Percentiles rank a stretch among this genome's conserved stretches.
These are phyloP conservation scores for Dasypolia templi DNA, from an alignment of 2,888 invertebrate genomes.

Conservation along the genomic window DNA sequence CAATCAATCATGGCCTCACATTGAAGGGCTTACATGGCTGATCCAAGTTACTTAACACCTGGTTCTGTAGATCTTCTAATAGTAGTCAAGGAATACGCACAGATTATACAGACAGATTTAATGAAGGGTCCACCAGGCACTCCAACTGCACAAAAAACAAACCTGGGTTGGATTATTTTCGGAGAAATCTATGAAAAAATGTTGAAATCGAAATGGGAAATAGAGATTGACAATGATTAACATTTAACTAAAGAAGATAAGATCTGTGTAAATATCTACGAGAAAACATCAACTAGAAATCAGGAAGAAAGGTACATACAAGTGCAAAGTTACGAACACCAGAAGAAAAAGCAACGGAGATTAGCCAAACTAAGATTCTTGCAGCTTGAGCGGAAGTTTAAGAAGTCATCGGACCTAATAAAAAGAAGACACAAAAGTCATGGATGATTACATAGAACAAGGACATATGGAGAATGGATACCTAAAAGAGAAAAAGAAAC, in stretches of 20 bases:
- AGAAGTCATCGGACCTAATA: neutral
- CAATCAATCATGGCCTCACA: neutral
- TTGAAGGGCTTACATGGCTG: neutral
- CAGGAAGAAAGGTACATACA: neutral
- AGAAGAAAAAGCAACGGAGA: neutral
- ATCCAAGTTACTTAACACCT: conserved; percentile 4
- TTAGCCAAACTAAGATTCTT: conserved; percentile 1
- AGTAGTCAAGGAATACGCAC: neutral
- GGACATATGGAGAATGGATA: neutral
- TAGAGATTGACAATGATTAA: neutral
- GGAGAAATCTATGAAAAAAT: neutral
- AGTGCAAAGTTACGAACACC: neutral
- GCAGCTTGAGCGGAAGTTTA: neutral
- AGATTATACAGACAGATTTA: neutral
- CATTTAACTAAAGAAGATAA: neutral
- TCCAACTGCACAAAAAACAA: conserved; percentile 1
- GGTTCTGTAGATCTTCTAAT: neutral
- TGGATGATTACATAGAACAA: too few relatives aligned
- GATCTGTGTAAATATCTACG: neutral
- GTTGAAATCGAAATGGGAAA: neutral
- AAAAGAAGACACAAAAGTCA: neutral
- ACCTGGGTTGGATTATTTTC: conserved; percentile 21
- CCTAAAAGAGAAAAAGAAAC: neutral
- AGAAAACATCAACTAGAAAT: neutral
- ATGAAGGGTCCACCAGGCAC: conserved; percentile 44